A percentile compares a stretch with the other conserved stretches of the same genome.
Conservation (phyloP, 2,888 invertebrate genomes). For the Drosophila subsilvestris region DNA sequence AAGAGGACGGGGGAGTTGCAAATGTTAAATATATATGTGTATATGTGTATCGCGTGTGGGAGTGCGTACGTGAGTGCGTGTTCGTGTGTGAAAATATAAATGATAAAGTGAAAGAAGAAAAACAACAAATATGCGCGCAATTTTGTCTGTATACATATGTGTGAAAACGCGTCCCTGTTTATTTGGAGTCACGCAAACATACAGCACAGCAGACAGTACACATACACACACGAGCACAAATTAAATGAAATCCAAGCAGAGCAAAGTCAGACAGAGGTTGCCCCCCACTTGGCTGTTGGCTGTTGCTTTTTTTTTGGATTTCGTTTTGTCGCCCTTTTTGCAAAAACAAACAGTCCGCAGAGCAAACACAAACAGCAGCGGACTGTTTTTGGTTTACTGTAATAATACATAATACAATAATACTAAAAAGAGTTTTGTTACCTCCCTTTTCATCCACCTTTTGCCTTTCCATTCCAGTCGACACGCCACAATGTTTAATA, state of each 20-base stretch:
- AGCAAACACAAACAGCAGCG: conserved; percentile 30
- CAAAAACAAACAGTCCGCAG: conserved; percentile 60
- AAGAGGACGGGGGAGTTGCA: conserved; percentile 28
- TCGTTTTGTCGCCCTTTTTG: conserved; percentile 59
- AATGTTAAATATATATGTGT: conserved; percentile 60
- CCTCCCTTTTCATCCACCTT: conserved; percentile 27
- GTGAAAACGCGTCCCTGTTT: conserved; percentile 44
- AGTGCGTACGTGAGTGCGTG: conserved; percentile 27
- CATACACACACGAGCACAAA: conserved; percentile 38
- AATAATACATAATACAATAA: conserved; percentile 3
- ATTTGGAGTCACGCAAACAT: conserved; percentile 54
- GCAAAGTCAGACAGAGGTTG: conserved; percentile 45
- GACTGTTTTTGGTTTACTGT: conserved; percentile 6
- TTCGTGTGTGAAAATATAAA: conserved; percentile 33
- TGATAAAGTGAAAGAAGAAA: conserved; percentile 57
- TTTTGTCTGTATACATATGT: conserved; percentile 77
- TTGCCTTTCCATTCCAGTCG: conserved; percentile 54
- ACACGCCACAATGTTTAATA: conserved; percentile 49
- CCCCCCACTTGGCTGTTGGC: conserved; percentile 48
- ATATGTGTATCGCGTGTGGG: conserved; percentile 43
- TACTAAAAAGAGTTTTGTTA: conserved; percentile 12
- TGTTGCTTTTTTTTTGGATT: conserved; percentile 77
- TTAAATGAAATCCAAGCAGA: conserved; percentile 72
- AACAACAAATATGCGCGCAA: conserved; percentile 75
- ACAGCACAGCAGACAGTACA: conserved; percentile 18